Conservation (phyloP, 1,140 invertebrate species). For the Pogonognathellus flavescens region DNA sequence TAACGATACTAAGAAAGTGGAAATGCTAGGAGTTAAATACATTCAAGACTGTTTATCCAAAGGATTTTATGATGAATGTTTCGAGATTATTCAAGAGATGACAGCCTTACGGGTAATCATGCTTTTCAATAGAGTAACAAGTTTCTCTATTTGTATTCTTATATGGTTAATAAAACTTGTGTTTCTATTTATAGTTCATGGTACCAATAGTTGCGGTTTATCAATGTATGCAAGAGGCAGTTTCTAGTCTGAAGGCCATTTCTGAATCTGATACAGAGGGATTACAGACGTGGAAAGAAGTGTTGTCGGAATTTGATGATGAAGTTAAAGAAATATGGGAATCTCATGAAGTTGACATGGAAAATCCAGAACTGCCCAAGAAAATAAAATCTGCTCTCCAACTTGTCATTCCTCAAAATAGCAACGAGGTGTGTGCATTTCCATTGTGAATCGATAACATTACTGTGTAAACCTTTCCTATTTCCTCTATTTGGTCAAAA, state of each 20-base stretch:
- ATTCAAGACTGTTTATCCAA: slow-evolving; percentile 42
- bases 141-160: too few relatives aligned
- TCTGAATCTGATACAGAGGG: not conserved
- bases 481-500: too few relatives aligned
- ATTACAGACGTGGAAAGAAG: not conserved
- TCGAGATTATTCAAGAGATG: slow-evolving; percentile 23
- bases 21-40: slow-evolving; percentile 59
- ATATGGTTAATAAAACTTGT: too few relatives aligned
- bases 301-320: not conserved
- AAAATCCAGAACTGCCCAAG: not conserved
- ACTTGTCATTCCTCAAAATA: slow-evolving; percentile 8
- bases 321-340: slow-evolving; percentile 30
- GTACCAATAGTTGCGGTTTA: not conserved
- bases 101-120: not conserved
- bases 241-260: not conserved
- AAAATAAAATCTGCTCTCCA: slow-evolving; percentile 12
- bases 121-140: not conserved
- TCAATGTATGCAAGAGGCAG: slow-evolving; percentile 39
- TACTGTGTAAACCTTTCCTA: too few relatives aligned
- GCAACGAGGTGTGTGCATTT: not conserved
- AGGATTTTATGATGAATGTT: slow-evolving; percentile 47
- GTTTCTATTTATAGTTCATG: slow-evolving; percentile 38
- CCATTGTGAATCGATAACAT: too few relatives aligned
- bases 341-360: not conserved
- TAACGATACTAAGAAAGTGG: slow-evolving; percentile 28